Evolutionary conservation across 2,113 vertebrate species (phyloP).

Genomic region (Mesitornis unicolor): DNA sequence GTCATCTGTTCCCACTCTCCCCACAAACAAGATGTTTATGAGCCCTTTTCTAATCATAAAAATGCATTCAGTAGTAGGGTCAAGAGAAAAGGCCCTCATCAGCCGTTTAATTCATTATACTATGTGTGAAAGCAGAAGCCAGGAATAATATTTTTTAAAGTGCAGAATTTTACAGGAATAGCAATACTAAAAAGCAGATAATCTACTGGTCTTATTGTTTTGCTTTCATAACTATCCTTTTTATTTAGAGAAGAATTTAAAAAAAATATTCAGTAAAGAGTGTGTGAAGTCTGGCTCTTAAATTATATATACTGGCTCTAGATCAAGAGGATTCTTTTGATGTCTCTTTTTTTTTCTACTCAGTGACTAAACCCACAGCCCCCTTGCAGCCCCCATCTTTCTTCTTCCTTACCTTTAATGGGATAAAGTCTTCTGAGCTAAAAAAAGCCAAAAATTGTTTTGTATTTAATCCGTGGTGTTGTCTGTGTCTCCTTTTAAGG

Average conservation of each 20-base stretch:
- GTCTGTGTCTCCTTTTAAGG: background rate
- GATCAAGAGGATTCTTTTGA: constrained; percentile 1
- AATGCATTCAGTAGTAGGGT: background rate
- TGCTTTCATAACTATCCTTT: background rate
- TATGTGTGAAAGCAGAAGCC: background rate
- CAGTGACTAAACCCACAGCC: background rate
- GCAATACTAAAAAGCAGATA: background rate
- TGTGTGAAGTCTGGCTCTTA: background rate
- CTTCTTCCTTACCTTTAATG: background rate
- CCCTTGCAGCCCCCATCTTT: background rate
- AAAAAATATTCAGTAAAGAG: background rate
- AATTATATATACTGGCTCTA: background rate
- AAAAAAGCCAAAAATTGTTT: background rate
- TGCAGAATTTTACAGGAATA: background rate
- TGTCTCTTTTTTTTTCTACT: background rate
- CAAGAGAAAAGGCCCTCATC: background rate
- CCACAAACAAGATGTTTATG: background rate
- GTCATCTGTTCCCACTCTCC: background rate
- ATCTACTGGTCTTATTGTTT: background rate
- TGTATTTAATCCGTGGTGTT: background rate
- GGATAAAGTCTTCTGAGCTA: background rate
- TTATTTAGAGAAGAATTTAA: background rate
- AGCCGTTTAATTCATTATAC: background rate
- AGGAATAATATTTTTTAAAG: background rate
- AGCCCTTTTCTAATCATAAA: background rate